A percentile compares a stretch with the other conserved stretches of the same genome.
These are phyloP conservation scores for Nymphalis polychloros DNA, from an alignment of 2,888 invertebrate genomes.

Conservation along the genomic window DNA sequence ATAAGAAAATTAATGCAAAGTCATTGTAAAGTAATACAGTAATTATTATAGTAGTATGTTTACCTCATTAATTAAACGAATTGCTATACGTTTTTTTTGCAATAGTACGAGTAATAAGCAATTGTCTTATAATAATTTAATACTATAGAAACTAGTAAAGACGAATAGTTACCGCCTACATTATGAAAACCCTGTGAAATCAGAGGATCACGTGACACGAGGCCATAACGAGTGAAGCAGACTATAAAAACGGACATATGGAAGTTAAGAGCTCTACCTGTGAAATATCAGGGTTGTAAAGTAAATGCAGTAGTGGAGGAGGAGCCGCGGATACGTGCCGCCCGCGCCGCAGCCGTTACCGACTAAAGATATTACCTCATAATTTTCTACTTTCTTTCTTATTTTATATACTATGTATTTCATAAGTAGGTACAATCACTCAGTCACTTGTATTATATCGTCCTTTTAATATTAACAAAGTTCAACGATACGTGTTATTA, in stretches of 20 bases:
- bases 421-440: background rate
- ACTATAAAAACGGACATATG: slow-evolving; percentile 79
- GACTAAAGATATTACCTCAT: slow-evolving; percentile 43
- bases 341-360: slow-evolving; percentile 43
- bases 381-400: slow-evolving; percentile 28
- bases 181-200: slow-evolving; percentile 40
- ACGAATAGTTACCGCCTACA: background rate
- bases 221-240: slow-evolving; percentile 74
- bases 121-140: too few relatives aligned
- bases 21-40: slow-evolving; percentile 28
- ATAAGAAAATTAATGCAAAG: slow-evolving; percentile 41
- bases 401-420: slow-evolving; percentile 17
- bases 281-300: slow-evolving; percentile 81
- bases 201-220: slow-evolving; percentile 74
- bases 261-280: slow-evolving; percentile 79
- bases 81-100: too few relatives aligned
- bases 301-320: slow-evolving; percentile 70
- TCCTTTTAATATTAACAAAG: too few relatives aligned
- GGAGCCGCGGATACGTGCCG: slow-evolving; percentile 67
- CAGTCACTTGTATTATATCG: too few relatives aligned
- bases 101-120: too few relatives aligned
- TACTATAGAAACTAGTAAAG: too few relatives aligned
- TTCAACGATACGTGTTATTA: too few relatives aligned
- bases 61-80: too few relatives aligned
- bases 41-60: slow-evolving; percentile 34